Evolutionary conservation across 2,888 invertebrate genomes (phyloP).

Genomic region (Drosophila kambysellisi): DNA sequence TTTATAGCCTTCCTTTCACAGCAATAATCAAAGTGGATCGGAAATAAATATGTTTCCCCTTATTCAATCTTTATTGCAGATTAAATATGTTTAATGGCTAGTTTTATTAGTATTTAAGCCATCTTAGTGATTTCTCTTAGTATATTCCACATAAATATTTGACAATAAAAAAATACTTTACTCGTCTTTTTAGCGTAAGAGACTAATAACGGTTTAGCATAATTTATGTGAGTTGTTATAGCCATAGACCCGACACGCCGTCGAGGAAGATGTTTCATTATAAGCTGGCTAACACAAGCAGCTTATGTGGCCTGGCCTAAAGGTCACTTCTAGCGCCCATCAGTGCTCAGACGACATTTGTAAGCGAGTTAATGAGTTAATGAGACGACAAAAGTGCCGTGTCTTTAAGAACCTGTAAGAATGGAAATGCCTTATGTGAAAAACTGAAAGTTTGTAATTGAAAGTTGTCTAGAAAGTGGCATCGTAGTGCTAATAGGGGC

Average conservation of each 20-base stretch:
- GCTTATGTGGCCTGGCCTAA: conserved; percentile 13
- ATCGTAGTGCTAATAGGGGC: conserved; percentile 44
- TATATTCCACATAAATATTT: not conserved
- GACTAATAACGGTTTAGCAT: not conserved
- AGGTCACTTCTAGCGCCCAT: conserved; percentile 27
- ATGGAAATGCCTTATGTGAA: conserved; percentile 38
- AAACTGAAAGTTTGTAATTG: conserved; percentile 70
- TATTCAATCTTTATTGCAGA: not conserved
- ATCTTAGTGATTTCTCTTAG: not conserved
- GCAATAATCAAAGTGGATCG: no score
- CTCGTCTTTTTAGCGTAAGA: not conserved
- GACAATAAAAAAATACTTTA: no score
- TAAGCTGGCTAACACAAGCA: conserved; percentile 23
- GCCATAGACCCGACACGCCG: not conserved
- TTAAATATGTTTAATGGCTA: not conserved
- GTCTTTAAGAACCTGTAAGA: conserved; percentile 54
- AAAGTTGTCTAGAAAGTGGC: conserved; percentile 65
- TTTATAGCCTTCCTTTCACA: no score
- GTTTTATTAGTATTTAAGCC: not conserved
- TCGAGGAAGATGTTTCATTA: not conserved
- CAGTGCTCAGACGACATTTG: conserved; percentile 46
- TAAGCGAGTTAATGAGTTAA: conserved; percentile 26
- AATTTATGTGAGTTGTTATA: conserved; percentile 5
- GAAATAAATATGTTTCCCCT: not conserved
- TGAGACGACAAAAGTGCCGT: not conserved